phyloP scores from a whole-genome alignment of 2,888 invertebrate genomes.

The Acheta domesticus region DNA sequence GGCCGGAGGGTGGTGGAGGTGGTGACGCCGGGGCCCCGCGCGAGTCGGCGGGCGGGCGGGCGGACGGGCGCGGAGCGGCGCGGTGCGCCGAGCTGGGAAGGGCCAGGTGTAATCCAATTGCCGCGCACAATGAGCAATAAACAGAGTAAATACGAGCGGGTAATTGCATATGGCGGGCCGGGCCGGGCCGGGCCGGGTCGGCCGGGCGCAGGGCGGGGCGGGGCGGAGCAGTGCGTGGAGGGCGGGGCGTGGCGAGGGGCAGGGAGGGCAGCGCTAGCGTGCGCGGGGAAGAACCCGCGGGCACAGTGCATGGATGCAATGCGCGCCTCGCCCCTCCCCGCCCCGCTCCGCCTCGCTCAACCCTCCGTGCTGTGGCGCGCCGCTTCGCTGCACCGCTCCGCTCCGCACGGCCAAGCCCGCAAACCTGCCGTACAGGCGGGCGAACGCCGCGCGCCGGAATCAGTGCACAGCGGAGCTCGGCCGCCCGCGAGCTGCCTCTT shows the following conservation, averaged over 20 bases:
- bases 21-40: background rate
- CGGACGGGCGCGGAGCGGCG: background rate
- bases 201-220: background rate
- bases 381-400: too few relatives aligned
- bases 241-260: background rate
- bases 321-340: too few relatives aligned
- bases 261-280: background rate
- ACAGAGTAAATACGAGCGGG: constrained; percentile 9
- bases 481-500: too few relatives aligned
- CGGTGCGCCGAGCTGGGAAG: background rate
- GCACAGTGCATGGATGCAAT: too few relatives aligned
- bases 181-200: background rate
- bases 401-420: too few relatives aligned
- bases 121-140: constrained; percentile 10
- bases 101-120: constrained; percentile 18
- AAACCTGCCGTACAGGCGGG: too few relatives aligned
- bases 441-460: too few relatives aligned
- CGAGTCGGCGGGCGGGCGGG: background rate
- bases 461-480: too few relatives aligned
- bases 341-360: too few relatives aligned
- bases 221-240: background rate
- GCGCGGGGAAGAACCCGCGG: background rate
- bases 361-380: too few relatives aligned
- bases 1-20: background rate
- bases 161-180: background rate